A percentile compares a stretch with the other conserved stretches of the same genome.
These are phyloP conservation scores for Drosophila ercepeae DNA, from an alignment of 1,140 invertebrate genomes.

Conservation along the genomic window DNA sequence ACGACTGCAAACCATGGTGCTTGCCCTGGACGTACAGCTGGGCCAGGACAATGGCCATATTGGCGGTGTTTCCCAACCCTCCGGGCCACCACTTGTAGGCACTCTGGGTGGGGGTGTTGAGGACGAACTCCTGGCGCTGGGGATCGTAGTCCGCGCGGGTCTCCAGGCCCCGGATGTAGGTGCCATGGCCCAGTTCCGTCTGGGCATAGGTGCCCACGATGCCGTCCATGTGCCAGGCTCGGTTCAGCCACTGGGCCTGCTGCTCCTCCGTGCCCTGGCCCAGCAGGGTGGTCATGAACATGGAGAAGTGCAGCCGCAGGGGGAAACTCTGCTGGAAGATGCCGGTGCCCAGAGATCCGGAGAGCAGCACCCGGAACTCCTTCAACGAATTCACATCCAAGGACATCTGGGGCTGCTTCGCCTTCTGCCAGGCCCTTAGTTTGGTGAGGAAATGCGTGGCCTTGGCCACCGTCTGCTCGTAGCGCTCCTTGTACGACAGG, in stretches of 20 bases:
- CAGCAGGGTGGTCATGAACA: slow-evolving; percentile 96
- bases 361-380: slow-evolving; percentile 84
- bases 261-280: slow-evolving; percentile 93
- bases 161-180: slow-evolving; percentile 95
- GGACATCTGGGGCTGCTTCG: slow-evolving; percentile 1
- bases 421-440: slow-evolving; percentile 87
- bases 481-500: slow-evolving; percentile 93
- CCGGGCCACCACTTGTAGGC: slow-evolving; percentile 93
- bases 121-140: slow-evolving; percentile 91
- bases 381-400: slow-evolving; percentile 32
- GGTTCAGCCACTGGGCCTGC: slow-evolving; percentile 92
- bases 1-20: slow-evolving; percentile 95
- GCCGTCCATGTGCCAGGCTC: slow-evolving; percentile 89
- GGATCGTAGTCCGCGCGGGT: slow-evolving; percentile 96
- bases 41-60: slow-evolving; percentile 94
- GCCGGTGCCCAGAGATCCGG: slow-evolving; percentile 89
- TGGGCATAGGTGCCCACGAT: slow-evolving; percentile 97
- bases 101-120: slow-evolving; percentile 94
- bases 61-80: slow-evolving; percentile 95
- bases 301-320: slow-evolving; percentile 91
- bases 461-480: slow-evolving; percentile 91
- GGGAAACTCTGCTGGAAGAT: slow-evolving; percentile 93
- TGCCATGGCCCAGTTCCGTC: slow-evolving; percentile 97
- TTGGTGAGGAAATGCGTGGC: slow-evolving; percentile 89
- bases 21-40: slow-evolving; percentile 93